Conservation (phyloP, 2,113 vertebrate species). For the Cavia porcellus region DNA sequence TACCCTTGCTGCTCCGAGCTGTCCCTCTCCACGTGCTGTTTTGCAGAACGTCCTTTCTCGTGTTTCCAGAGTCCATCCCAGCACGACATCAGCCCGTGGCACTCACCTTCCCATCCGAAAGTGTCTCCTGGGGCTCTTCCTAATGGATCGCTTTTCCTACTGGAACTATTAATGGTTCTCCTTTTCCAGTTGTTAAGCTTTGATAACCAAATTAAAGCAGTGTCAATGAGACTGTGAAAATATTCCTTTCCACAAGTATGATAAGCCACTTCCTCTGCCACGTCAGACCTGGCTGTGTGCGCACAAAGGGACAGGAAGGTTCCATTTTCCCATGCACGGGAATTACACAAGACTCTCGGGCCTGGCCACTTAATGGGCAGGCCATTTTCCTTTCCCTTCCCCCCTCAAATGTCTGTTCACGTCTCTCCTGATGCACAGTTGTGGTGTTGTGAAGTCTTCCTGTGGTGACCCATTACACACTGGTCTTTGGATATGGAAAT, state of each 20-base stretch:
- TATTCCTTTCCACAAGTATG: constrained; percentile 57
- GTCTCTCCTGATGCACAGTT: neutral
- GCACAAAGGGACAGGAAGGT: neutral
- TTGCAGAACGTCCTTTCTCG: neutral
- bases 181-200: constrained; percentile 55
- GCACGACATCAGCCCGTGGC: neutral
- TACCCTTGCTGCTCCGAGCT: neutral
- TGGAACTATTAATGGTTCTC: constrained; percentile 58
- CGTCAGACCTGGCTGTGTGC: neutral
- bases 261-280: constrained; percentile 34
- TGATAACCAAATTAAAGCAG: constrained; percentile 53
- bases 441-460: neutral
- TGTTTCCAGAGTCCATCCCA: neutral
- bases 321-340: constrained; percentile 22
- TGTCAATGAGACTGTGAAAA: constrained; percentile 49
- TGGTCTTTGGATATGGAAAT: constrained; percentile 36
- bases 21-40: neutral
- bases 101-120: constrained; percentile 53
- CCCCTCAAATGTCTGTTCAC: neutral
- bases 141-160: constrained; percentile 44
- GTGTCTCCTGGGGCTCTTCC: neutral
- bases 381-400: neutral
- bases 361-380: neutral
- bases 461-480: neutral
- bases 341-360: neutral